Evolutionary conservation across 2,113 vertebrate genomes (phyloP).

Genomic region (Sebastes schlegelii): DNA sequence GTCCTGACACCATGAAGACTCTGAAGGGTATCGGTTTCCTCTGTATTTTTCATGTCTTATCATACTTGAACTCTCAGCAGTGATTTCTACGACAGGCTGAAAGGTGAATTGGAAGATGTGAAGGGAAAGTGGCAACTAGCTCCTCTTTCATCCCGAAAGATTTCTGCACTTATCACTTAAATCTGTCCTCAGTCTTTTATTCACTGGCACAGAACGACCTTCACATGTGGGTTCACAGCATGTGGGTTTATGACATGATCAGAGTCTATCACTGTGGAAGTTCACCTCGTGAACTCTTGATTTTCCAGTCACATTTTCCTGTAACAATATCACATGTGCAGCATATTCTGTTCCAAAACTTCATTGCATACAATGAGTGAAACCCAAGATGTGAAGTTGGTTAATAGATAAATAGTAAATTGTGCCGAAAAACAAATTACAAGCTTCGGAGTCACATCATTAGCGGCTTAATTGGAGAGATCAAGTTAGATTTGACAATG

Average conservation of each 20-base stretch:
- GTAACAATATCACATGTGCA: slow-evolving; percentile 13
- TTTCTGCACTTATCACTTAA: slow-evolving; percentile 50
- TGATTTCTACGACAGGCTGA: slow-evolving; percentile 47
- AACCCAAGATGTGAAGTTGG: too few relatives aligned
- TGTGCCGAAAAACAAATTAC: too few relatives aligned
- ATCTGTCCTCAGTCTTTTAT: slow-evolving; percentile 49
- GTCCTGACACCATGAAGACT: slow-evolving; percentile 22
- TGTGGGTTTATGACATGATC: slow-evolving; percentile 44
- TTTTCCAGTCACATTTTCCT: slow-evolving; percentile 19
- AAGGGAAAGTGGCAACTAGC: slow-evolving; percentile 46
- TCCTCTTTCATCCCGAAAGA: slow-evolving; percentile 51
- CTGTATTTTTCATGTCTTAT: slow-evolving; percentile 53
- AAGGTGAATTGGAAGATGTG: slow-evolving; percentile 59
- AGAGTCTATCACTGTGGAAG: slow-evolving; percentile 15
- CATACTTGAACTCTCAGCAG: slow-evolving; percentile 34
- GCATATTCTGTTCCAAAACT: neutral
- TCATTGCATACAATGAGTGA: too few relatives aligned
- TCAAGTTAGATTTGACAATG: neutral
- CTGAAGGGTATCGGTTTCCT: slow-evolving; percentile 65
- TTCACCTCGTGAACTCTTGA: slow-evolving; percentile 22
- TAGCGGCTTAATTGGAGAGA: neutral
- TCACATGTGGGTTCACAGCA: slow-evolving; percentile 53
- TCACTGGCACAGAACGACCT: slow-evolving; percentile 30
- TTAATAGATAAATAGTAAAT: neutral
- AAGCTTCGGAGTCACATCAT: neutral